Conservation (phyloP, 2,797 vertebrate genomes). For the Halcyon smyrnensis region DNA sequence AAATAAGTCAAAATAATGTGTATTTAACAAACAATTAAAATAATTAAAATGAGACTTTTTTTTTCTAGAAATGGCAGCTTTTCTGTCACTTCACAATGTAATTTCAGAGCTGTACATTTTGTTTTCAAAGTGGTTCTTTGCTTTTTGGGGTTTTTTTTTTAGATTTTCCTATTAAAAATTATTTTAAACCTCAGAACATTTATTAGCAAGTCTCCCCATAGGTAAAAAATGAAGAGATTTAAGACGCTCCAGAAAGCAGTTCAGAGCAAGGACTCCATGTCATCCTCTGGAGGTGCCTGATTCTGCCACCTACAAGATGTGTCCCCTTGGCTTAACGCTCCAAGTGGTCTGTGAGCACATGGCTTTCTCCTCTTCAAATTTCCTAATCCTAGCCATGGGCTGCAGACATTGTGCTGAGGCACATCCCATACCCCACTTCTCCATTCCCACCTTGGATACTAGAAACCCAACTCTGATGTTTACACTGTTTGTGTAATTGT, state of each 20-base stretch:
- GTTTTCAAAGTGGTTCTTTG: neutral
- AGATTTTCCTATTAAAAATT: neutral
- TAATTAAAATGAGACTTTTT: neutral
- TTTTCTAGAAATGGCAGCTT: neutral
- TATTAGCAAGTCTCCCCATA: neutral
- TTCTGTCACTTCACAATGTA: neutral
- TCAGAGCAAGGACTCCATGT: neutral
- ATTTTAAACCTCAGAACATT: neutral
- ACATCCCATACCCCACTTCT: neutral
- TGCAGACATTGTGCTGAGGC: neutral
- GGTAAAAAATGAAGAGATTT: neutral
- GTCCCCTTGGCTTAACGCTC: neutral
- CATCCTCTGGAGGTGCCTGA: neutral
- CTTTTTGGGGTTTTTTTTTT: neutral
- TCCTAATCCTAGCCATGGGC: neutral
- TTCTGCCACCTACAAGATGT: neutral
- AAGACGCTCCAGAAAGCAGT: neutral
- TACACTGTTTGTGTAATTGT: neutral
- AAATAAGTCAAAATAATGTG: neutral
- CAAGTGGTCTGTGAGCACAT: neutral
- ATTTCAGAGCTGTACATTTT: neutral
- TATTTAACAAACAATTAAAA: neutral
- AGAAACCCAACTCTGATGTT: neutral
- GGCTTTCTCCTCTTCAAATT: neutral
- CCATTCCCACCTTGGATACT: rapidly evolving